These are phyloP conservation scores for Lepetodrilus schrolli DNA, from an alignment of 2,888 invertebrate species.

Conservation along the genomic window DNA sequence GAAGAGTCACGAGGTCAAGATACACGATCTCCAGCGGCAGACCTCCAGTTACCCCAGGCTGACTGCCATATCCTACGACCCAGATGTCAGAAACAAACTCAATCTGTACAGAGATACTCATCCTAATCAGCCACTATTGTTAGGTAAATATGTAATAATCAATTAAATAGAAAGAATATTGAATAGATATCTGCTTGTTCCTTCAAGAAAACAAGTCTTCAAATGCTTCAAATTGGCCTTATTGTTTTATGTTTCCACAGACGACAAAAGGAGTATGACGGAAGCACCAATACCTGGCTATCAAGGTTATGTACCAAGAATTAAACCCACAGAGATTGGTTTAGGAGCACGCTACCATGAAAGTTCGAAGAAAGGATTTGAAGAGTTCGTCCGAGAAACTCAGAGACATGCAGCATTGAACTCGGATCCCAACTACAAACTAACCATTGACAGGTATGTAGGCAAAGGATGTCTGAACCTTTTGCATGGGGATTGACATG, in stretches of 20 bases:
- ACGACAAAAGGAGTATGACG: constrained; percentile 61
- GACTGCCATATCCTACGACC: constrained; percentile 69
- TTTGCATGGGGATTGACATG: too few species aligned
- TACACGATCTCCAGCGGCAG: constrained; percentile 57
- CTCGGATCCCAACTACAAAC: neutral
- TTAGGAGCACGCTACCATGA: constrained; percentile 72
- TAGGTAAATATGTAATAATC: too few species aligned
- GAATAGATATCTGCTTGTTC: too few species aligned
- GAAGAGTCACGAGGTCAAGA: constrained; percentile 57
- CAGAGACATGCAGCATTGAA: constrained; percentile 44
- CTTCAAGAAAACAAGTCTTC: too few species aligned
- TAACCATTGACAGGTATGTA: neutral
- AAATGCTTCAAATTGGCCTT: too few species aligned
- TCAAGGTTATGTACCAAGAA: constrained; percentile 73
- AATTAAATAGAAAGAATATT: too few species aligned
- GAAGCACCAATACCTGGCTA: constrained; percentile 76
- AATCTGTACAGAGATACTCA: constrained; percentile 71
- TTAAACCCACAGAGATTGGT: constrained; percentile 72
- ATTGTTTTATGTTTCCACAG: too few species aligned
- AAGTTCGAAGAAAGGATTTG: constrained; percentile 69
- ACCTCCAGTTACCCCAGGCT: constrained; percentile 63
- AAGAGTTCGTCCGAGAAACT: constrained; percentile 67
- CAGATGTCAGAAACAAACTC: constrained; percentile 67
- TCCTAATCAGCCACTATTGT: constrained; percentile 55
- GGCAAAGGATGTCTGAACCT: too few species aligned